Conservation (phyloP, 92 coral and sea anemone genomes). For the Virgularia gustaviana region DNA sequence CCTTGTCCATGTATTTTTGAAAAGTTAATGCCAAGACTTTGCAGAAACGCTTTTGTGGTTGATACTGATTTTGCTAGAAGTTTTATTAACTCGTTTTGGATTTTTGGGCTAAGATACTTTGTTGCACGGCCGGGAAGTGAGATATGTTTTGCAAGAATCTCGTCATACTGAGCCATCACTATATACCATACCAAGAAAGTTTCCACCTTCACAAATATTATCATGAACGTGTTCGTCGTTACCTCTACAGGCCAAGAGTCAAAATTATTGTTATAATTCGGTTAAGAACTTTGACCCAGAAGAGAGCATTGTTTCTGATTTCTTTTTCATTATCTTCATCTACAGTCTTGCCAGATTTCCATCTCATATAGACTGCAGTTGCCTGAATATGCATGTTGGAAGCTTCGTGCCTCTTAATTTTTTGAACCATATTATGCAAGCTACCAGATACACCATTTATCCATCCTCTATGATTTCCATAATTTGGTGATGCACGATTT, state of each 20-base stretch:
- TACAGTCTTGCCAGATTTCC: conserved; percentile 16
- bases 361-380: conserved; percentile 18
- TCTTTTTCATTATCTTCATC: conserved; percentile 12
- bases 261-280: conserved; percentile 21
- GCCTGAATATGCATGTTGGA: conserved; percentile 25
- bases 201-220: conserved; percentile 19
- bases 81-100: conserved; percentile 17
- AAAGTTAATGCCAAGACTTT: not conserved
- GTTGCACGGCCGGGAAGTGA: conserved; percentile 25
- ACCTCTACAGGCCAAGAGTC: conserved; percentile 27
- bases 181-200: conserved; percentile 27
- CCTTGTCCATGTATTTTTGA: conserved; percentile 22
- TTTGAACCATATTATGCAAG: not conserved
- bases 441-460: conserved; percentile 28
- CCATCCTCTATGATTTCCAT: conserved; percentile 28
- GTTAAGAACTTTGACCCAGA: conserved; percentile 23
- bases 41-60: no score
- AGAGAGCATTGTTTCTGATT: conserved; percentile 9
- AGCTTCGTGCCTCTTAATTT: conserved; percentile 28
- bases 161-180: conserved; percentile 31
- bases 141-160: conserved; percentile 11
- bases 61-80: conserved; percentile 25
- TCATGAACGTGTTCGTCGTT: conserved; percentile 21
- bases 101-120: conserved; percentile 16
- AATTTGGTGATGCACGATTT: not conserved